phyloP scores from a whole-genome alignment of 2,888 invertebrate species.

The Chrysolina haemoptera region DNA sequence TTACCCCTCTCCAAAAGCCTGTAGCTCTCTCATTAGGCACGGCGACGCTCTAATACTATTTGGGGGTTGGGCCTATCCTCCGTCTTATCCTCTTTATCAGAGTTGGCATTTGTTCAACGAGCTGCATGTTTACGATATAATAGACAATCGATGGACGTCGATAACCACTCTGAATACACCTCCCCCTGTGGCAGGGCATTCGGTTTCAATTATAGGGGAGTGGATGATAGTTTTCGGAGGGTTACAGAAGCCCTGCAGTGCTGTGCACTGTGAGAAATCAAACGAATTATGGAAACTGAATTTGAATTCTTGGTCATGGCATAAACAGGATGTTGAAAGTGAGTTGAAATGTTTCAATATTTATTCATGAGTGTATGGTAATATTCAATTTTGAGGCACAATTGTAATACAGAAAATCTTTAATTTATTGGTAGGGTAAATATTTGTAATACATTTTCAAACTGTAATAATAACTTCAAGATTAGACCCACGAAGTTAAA shows the following conservation, averaged over 20 bases:
- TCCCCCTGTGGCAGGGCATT: conserved; percentile 93
- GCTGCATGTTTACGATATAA: conserved; percentile 89
- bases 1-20: conserved; percentile 97
- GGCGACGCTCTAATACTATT: conserved; percentile 80
- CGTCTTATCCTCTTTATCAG: conserved; percentile 87
- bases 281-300: conserved; percentile 94
- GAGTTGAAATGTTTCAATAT: conserved; percentile 25
- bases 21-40: conserved; percentile 92
- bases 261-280: conserved; percentile 71
- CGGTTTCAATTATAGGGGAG: conserved; percentile 87
- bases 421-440: too few relatives aligned
- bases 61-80: conserved; percentile 97
- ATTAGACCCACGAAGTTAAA: too few relatives aligned
- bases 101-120: conserved; percentile 93
- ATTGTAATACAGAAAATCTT: too few relatives aligned
- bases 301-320: conserved; percentile 84
- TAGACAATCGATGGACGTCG: conserved; percentile 84
- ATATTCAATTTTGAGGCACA: not conserved
- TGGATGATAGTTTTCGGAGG: conserved; percentile 85
- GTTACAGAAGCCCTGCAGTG: conserved; percentile 64
- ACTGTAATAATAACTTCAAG: too few relatives aligned
- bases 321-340: conserved; percentile 77
- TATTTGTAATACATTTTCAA: too few relatives aligned
- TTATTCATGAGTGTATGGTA: not conserved
- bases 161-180: conserved; percentile 77